Evolutionary conservation across 1,140 invertebrate genomes (phyloP), one percentile per base, ranked within the genome.

Genomic region (Bombus pascuorum): DNA sequence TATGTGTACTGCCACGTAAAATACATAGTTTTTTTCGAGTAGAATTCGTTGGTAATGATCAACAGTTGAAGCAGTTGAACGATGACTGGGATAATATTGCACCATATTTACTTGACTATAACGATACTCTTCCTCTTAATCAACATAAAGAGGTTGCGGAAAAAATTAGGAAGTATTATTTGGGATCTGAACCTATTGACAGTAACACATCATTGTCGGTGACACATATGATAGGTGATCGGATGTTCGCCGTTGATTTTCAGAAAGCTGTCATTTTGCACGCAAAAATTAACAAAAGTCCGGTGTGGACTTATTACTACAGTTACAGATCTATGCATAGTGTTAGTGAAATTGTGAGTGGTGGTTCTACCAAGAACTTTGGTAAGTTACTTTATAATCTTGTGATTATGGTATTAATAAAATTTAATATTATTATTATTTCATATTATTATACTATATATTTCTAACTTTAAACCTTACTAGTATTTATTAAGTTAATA

Each of bases 31-130:
- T 32, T 3, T 15, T 79, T 79, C 53, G 70, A 53, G 47, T 90
- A 96, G 96, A 91, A 53, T 96, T 96, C 74, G 92, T 95, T 68
- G 83, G 87, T 0, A 92, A 96, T 9, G 92, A 94, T 0, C 79
- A 86, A 6, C 86, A 94, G 3, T 85, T 96, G 9, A 80, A 92
- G 8, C 95, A 96, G 10, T 79, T 96, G 15, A 95, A 96, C 76
- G 87, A 94, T 1, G 93, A 95, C 39, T 97, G 96, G 96, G 91
- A 95, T 88, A 95, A 82, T 6, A 75, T 82, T 5, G 57, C 71
- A 13, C 71, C 81, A 5, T 66, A 47, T 75, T 34, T 82, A 25
- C n/a, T 82, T 2, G 4, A 53, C 22, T 75, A n/a, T n/a, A 75
- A 82, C 72, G 13, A 74, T 15, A 82, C 81, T 5, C 37, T 82